These are phyloP conservation scores for Dasyprocta punctata DNA, from an alignment of 2,113 vertebrate species.

Conservation along the genomic window DNA sequence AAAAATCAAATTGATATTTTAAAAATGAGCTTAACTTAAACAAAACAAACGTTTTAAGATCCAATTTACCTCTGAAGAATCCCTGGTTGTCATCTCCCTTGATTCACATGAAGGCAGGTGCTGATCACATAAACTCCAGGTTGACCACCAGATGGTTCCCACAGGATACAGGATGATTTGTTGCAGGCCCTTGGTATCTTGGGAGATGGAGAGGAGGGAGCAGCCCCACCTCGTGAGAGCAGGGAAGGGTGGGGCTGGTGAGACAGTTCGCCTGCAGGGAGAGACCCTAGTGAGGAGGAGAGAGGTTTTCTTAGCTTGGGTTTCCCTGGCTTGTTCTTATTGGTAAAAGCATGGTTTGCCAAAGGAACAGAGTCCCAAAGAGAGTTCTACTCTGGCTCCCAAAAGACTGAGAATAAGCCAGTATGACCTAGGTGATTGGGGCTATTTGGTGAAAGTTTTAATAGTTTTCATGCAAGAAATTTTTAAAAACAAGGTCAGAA, in stretches of 20 bases:
- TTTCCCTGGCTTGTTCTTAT: neutral
- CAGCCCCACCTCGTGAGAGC: neutral
- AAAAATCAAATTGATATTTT: constrained; percentile 1
- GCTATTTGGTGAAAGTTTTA: constrained; percentile 14
- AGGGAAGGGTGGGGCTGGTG: neutral
- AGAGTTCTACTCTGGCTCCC: neutral
- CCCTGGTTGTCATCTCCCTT: neutral
- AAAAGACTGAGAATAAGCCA: neutral
- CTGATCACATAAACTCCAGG: neutral
- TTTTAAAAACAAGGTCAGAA: neutral
- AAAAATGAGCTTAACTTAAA: neutral
- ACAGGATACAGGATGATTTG: neutral
- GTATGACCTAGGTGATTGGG: neutral
- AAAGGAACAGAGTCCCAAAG: neutral
- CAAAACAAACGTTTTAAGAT: neutral
- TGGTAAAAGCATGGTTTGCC: neutral
- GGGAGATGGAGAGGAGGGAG: too few relatives aligned
- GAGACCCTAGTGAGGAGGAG: neutral
- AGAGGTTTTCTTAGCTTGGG: neutral
- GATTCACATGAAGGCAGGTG: neutral
- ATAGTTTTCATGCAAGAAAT: neutral
- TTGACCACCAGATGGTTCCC: neutral
- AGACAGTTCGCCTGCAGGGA: too few relatives aligned
- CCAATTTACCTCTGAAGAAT: neutral
- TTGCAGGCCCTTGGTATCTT: neutral